Conservation (phyloP, 2,888 invertebrate species). For the Xylophagus ater region DNA sequence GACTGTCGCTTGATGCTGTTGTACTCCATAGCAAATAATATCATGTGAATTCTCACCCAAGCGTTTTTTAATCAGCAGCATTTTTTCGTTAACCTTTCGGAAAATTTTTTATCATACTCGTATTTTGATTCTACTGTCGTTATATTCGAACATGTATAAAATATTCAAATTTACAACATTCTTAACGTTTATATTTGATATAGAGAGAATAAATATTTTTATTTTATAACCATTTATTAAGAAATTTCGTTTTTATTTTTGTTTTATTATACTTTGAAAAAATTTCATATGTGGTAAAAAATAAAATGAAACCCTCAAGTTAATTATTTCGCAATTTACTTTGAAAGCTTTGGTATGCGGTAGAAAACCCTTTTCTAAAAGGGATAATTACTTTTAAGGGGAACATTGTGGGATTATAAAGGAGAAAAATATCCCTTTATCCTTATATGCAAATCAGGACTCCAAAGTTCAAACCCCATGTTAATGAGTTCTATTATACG, state of each 20-base stretch:
- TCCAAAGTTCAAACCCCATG: conserved; percentile 15
- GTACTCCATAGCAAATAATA: too few relatives aligned
- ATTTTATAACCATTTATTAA: neutral
- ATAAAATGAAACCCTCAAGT: conserved; percentile 15
- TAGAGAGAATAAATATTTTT: neutral
- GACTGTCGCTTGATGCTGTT: too few relatives aligned
- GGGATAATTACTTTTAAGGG: conserved; percentile 16
- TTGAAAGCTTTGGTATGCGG: conserved; percentile 15
- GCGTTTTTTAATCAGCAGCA: too few relatives aligned
- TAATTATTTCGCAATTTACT: conserved; percentile 17
- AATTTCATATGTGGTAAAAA: conserved; percentile 8
- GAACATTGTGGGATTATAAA: conserved; percentile 11
- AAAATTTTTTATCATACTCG: too few relatives aligned
- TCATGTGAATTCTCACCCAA: too few relatives aligned
- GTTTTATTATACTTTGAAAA: too few relatives aligned
- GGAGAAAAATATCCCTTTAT: conserved; percentile 11
- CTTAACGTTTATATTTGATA: neutral
- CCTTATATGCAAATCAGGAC: conserved; percentile 16
- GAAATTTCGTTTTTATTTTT: neutral
- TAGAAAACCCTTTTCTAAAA: conserved; percentile 12
- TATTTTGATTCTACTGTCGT: too few relatives aligned
- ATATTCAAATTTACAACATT: too few relatives aligned
- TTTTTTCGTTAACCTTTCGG: too few relatives aligned
- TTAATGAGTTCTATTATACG: conserved; percentile 16
- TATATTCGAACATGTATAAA: too few relatives aligned